Base-by-base conservation (phyloP, 2,797 vertebrate genomes). In the Pipistrellus pipistrellus region DNA sequence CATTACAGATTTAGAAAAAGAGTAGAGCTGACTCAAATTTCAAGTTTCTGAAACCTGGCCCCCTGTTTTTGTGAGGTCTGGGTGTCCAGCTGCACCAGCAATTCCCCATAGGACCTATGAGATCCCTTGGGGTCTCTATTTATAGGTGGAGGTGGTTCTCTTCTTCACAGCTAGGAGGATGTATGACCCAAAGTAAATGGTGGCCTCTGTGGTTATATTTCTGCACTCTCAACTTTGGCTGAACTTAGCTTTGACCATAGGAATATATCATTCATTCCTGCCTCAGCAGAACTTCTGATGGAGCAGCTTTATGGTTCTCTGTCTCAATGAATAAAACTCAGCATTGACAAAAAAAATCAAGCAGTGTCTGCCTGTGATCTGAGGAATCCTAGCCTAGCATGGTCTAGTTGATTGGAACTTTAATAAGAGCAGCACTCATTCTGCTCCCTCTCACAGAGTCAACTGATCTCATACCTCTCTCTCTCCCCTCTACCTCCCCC, bases 371-470 rank as follows among this genome's bases (percentile, higher is more conserved):
- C 53, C 84, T 25, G 7, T 20, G 41, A 41, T 3, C 21, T 0
- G 2, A 6, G 1, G n/a, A 9, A 3, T 71, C 41, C 7, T 27
- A 81, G 44, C 55, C 1, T 13, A 10, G 68, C 10, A 0, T 0
- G 0, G 0, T 23, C 69, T 51, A 6, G 21, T 0, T 2, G 2
- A n/a, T 35, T 0, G 13, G 3, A 35, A 20, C 20, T 73, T 12
- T 10, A 64, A 25, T 30, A 55, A 30, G 64, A 9, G 4, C 30
- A 57, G 51, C 13, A 32, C 17, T 14, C n/a, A 8, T 15, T 21
- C 62, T 59, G 12, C 9, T 72, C 30, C 14, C 18, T 7, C 41
- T n/a, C 0, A 10, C 30, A n/a, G 59, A 62, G 62, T 30, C 62
- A 64, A 64, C 59, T 15, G 59, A 64, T 59, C 53, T 55, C 53